Conservation (phyloP, 1,140 invertebrate species). For the Druon quercuslanigerum region DNA sequence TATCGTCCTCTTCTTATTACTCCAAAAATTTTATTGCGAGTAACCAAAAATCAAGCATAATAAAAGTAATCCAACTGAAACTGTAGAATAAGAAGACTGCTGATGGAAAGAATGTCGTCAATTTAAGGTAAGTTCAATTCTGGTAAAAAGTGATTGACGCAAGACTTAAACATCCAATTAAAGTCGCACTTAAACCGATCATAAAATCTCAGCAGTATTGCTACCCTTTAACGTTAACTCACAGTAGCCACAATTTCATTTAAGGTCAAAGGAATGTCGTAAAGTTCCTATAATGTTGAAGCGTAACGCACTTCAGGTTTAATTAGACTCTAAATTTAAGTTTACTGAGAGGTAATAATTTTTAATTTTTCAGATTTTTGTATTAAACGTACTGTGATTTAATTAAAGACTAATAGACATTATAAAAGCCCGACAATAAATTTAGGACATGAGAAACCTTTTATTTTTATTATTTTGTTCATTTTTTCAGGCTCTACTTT, state of each 20-base stretch:
- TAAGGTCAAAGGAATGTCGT: constrained; percentile 6
- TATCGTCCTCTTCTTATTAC: neutral
- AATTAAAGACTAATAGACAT: neutral
- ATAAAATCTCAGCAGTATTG: constrained; percentile 14
- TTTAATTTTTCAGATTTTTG: neutral
- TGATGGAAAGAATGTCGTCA: neutral
- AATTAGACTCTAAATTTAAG: constrained; percentile 20
- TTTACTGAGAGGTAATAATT: constrained; percentile 9
- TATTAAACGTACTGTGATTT: neutral
- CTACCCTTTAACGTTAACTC: constrained; percentile 17
- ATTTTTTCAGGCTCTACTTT: neutral
- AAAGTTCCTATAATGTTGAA: neutral
- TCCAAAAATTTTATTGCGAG: neutral
- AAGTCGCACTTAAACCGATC: constrained; percentile 14
- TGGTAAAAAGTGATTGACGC: neutral
- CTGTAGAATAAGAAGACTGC: neutral
- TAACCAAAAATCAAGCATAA: too few relatives aligned
- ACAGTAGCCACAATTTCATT: constrained; percentile 15
- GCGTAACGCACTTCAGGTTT: neutral
- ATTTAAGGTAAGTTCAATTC: constrained; percentile 7
- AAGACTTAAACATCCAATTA: constrained; percentile 8
- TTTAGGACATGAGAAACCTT: neutral
- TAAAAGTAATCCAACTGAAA: neutral
- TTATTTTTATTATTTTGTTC: neutral
- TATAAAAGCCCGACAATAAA: neutral